These are phyloP conservation scores for Bathynomus jamesi DNA, from an alignment of 1,140 invertebrate species.

Conservation along the genomic window DNA sequence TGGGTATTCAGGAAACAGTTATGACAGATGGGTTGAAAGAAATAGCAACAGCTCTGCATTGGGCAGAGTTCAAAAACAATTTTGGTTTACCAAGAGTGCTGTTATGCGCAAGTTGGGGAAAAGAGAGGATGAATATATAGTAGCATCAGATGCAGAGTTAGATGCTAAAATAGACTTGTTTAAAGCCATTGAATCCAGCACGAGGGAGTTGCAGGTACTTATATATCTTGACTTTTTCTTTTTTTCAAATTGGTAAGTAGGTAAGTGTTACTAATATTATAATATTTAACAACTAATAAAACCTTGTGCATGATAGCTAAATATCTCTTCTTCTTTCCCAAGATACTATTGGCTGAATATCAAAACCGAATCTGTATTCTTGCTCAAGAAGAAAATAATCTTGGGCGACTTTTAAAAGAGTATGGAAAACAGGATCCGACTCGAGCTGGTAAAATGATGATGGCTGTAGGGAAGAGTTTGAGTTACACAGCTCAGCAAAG, in stretches of 20 bases:
- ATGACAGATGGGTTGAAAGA: slow-evolving; percentile 45
- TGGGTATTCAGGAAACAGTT: slow-evolving; percentile 38
- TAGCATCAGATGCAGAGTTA: slow-evolving; percentile 83
- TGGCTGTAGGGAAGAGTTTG: slow-evolving; percentile 84
- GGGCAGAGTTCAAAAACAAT: slow-evolving; percentile 86
- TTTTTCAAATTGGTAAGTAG: not conserved
- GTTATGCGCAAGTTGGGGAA: slow-evolving; percentile 88
- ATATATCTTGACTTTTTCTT: not conserved
- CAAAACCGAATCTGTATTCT: slow-evolving; percentile 51
- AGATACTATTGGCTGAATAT: slow-evolving; percentile 32
- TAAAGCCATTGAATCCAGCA: slow-evolving; percentile 88
- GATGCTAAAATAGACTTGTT: slow-evolving; percentile 97
- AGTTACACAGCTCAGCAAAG: slow-evolving; percentile 93
- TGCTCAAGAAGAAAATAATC: slow-evolving; percentile 89
- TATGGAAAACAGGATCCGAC: slow-evolving; percentile 85
- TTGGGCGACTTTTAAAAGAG: slow-evolving; percentile 91
- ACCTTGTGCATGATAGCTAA: not conserved
- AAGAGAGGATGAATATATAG: slow-evolving; percentile 79
- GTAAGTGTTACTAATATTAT: not conserved
- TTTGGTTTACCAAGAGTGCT: slow-evolving; percentile 96
- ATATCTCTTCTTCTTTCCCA: not conserved
- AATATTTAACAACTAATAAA: not conserved
- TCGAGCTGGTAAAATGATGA: slow-evolving; percentile 84
- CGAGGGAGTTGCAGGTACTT: slow-evolving; percentile 69
- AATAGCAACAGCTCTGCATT: slow-evolving; percentile 52